A percentile compares a stretch with the other conserved stretches of the same genome.
Evolutionary conservation across 2,113 vertebrate species (phyloP).

Genomic region (Glaucomys volans): DNA sequence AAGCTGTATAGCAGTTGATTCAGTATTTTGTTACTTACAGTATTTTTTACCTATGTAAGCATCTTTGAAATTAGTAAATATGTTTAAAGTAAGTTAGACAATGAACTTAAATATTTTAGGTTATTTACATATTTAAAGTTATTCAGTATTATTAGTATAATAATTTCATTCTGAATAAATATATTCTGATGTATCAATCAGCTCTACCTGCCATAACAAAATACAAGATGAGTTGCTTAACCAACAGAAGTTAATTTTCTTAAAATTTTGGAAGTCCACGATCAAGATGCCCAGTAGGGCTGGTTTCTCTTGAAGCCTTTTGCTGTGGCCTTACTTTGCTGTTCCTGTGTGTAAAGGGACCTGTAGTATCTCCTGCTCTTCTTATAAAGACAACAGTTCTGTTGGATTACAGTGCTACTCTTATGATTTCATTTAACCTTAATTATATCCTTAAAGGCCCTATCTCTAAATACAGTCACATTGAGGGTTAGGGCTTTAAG

Average conservation of each 20-base stretch:
- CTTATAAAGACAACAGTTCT: not conserved
- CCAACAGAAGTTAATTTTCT: not conserved
- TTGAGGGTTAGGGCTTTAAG: not conserved
- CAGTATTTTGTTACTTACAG: conserved; percentile 8
- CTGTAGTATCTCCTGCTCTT: not conserved
- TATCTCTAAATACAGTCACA: not conserved
- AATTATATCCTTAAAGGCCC: not conserved
- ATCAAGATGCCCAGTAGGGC: not conserved
- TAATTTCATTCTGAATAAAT: not conserved
- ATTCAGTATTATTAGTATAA: not conserved
- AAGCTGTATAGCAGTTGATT: conserved; percentile 9
- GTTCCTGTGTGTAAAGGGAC: not conserved
- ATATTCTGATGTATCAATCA: not conserved
- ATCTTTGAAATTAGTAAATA: conserved; percentile 36
- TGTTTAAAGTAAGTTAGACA: conserved; percentile 4
- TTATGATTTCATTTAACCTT: not conserved
- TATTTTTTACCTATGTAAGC: not conserved
- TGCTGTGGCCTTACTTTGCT: not conserved
- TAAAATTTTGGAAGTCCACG: not conserved
- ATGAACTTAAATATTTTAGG: not conserved
- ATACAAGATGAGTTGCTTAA: not conserved
- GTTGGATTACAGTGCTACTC: not conserved
- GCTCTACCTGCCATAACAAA: not conserved
- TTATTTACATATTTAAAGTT: conserved; percentile 14
- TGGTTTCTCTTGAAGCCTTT: not conserved